Evolutionary conservation across 2,113 vertebrate species (phyloP), one percentile per base, ranked within the genome.

Genomic region (Chunga burmeisteri): DNA sequence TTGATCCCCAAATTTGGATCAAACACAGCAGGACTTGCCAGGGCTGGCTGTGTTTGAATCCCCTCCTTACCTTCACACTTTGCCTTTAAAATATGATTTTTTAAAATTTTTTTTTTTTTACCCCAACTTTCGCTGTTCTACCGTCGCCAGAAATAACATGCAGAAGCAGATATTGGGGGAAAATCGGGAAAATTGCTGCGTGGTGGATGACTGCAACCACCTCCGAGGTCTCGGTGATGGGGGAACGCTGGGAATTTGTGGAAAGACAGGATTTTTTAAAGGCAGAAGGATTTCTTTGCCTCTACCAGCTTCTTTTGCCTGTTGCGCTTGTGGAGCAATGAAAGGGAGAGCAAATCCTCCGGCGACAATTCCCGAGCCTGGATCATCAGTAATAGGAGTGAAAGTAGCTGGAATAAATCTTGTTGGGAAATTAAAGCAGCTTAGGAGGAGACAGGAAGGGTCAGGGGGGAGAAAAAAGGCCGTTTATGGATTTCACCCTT

Each of bases 401-500:
- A 91, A 71, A 86, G 68, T 21, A 29, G 36, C 63, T 3, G 6
- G 96, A 95, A 97, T 97, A 96, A 96, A 97, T 98, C 96, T 97
- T 63, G 22, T 93, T 66, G 91, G 46, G 46, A 97, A 96, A 97
- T 96, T 94, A 97, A 97, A 97, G 94, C 71, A 78, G 77, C 67
- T 97, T 52, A 25, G 63, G 86, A 58, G 42, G 53, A 66, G 83
- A 61, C 29, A 77, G 65, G 34, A 82, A 73, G 83, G 78, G 61
- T 70, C 2, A 13, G 16, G 9, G 26, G 52, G 22, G 84, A 21
- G 38, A 78, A 73, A 88, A 93, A 94, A 90, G 93, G n/a, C 62
- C 83, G 65, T 97, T 97, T 93, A 83, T 13, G 66, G 91, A 81
- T 89, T 93, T 94, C 86, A 90, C 63, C 91, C 81, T 36, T 92